Evolutionary conservation across 1,140 invertebrate species (phyloP), one percentile per base, ranked within the genome.

Genomic region (Aphelinus certus): DNA sequence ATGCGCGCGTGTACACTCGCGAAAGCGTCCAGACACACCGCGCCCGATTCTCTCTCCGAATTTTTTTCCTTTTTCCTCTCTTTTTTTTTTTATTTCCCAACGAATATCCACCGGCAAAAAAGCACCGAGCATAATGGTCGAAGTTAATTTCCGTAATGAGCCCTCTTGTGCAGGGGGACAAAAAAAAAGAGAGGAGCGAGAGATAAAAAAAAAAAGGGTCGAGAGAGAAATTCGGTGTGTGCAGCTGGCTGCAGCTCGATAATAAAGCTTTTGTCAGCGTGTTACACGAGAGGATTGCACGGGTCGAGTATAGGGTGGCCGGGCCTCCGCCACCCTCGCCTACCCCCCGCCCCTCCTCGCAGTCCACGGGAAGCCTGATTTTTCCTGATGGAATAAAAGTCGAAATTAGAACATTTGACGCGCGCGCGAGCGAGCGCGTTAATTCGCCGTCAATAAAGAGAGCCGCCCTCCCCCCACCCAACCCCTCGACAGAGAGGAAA

Each of bases 141-240:
- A 65, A 75, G 62, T 71, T 75, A 71, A 75, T 75, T 64, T 75
- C 66, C 66, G 62, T 66, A 65, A 75, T 71, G 69, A 72, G 57
- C 51, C 55, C 47, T 6, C 58, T 67, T 62, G 53, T 75, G 51
- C 57, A 4, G 2, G 45, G n/a, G 61, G 6, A 26, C 57, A n/a
- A n/a, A 60, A 60, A 60, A 53, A 53, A 53, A 53, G 51, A 9
- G 51, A 53, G 51, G 51, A 53, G 51, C 9, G 51, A 9, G 51
- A 53, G 51, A 53, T 6, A 53, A 62, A 10, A 2, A 57, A 43
- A 65, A 74, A 67, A 73, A 73, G 55, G 48, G 26, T 45, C 7
- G 42, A 26, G 9, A 46, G 58, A 74, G 56, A 70, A 75, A 64
- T 75, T 70, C 66, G 46, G 42, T 51, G 45, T 51, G 58, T 7